Percentiles rank a stretch among this genome's conserved stretches.
These are phyloP conservation scores for Micoletzkya japonica DNA, from an alignment of 2,888 invertebrate genomes.

Conservation along the genomic window DNA sequence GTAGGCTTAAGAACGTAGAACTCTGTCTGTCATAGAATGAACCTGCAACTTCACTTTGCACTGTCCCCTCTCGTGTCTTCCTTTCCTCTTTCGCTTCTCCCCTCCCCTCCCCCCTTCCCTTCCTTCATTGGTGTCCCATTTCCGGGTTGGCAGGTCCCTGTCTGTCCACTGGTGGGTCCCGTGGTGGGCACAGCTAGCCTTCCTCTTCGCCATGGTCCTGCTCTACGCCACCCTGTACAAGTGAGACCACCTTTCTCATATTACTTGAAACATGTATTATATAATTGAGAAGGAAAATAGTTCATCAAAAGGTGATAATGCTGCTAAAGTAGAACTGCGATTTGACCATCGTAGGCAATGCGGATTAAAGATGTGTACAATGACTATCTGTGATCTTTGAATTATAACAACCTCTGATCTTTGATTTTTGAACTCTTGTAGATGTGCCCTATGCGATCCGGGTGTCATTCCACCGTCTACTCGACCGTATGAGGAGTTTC, in stretches of 20 bases:
- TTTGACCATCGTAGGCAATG: no score
- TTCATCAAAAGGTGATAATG: no score
- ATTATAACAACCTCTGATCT: no score
- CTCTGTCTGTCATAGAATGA: no score
- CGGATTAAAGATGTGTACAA: no score
- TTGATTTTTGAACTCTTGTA: background rate
- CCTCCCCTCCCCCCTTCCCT: background rate
- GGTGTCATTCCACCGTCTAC: constrained; percentile 21
- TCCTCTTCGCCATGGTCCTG: constrained; percentile 35
- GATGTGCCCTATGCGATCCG: constrained; percentile 23
- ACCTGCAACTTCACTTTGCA: background rate
- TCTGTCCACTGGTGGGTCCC: constrained; percentile 47
- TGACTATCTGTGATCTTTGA: no score
- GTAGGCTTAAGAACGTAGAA: no score
- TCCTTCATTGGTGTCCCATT: background rate
- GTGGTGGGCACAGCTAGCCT: constrained; percentile 50
- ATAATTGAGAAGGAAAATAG: no score
- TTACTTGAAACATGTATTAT: no score
- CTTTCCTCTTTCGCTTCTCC: background rate
- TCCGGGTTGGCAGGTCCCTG: constrained; percentile 35
- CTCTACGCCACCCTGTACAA: constrained; percentile 6
- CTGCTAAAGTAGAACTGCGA: no score
- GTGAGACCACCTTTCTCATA: no score
- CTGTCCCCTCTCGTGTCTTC: background rate
- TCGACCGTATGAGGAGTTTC: constrained; percentile 22